Evolutionary conservation across 2,797 vertebrate genomes (phyloP), one percentile per base, ranked within the genome.

Genomic region (Pitangus sulphuratus): DNA sequence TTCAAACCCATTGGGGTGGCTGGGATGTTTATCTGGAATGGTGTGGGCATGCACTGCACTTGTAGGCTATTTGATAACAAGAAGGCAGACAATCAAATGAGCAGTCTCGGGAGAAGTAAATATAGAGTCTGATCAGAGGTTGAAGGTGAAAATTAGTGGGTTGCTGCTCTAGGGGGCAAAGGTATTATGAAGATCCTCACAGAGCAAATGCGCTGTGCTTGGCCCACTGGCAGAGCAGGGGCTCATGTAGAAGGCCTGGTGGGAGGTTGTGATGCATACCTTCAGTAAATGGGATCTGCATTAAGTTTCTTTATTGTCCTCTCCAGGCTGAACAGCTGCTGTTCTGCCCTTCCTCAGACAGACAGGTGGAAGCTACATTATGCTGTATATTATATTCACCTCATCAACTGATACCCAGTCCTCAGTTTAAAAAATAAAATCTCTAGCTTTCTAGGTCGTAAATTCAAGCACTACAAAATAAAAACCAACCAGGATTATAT

Each of bases 341-440:
- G 22, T 35, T 54, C n/a, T 33, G 22, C 56, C 37, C 35, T 56
- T 39, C n/a, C 31, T 58, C 0, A 0, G 25, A 62, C 21, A 66
- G 37, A 47, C 24, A 57, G 0, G 0, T 15, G 20, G 44, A 71
- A 88, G 21, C 24, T 54, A 12, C 0, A 0, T 51, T 77, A 65
- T 84, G 37, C 68, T 53, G 8, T 28, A 22, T 56, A 12, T 48
- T 54, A 8, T 2, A 6, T 57, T 83, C 48, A 89, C 18, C 45
- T 66, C 35, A 25, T 37, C 20, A 58, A 21, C 4, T 53, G 40
- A 58, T 26, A 84, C 7, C 7, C 25, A 86, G 11, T 25, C 48
- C 15, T 25, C 31, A 11, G 25, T 33, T 68, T 54, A 60, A 68
- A 74, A 70, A 62, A 14, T 6, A 48, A 58, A 30, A 6, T 25